Evolutionary conservation across 1,140 invertebrate genomes (phyloP).

Genomic region (Formica selysi): DNA sequence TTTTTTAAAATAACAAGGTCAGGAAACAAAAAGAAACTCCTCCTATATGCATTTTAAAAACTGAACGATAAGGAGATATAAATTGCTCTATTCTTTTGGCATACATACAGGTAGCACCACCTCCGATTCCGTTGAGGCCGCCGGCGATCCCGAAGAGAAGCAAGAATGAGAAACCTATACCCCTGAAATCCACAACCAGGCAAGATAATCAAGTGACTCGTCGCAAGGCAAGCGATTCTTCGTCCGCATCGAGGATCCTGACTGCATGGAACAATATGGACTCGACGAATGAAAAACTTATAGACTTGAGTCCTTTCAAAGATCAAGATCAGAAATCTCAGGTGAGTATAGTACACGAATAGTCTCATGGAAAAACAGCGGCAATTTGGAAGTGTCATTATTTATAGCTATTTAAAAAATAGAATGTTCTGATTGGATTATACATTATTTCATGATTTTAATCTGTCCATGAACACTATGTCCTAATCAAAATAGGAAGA

Average conservation of each 20-base stretch:
- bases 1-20: neutral
- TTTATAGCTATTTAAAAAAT: neutral
- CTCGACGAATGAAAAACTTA: slow-evolving; percentile 52
- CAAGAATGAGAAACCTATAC: slow-evolving; percentile 83
- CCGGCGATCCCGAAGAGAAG: slow-evolving; percentile 85
- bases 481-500: too few relatives aligned
- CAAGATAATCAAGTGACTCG: slow-evolving; percentile 18
- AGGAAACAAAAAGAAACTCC: neutral
- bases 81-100: neutral
- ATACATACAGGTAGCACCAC: slow-evolving; percentile 79
- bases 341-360: neutral
- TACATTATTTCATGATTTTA: too few relatives aligned
- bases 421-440: neutral
- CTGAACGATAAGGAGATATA: neutral
- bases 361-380: too few relatives aligned
- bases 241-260: slow-evolving; percentile 17
- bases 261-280: slow-evolving; percentile 35
- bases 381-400: neutral
- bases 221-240: slow-evolving; percentile 43
- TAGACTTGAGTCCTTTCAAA: slow-evolving; percentile 58
- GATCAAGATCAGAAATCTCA: slow-evolving; percentile 20
- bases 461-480: too few relatives aligned
- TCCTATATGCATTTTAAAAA: neutral
- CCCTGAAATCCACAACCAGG: slow-evolving; percentile 58
- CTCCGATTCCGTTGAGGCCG: slow-evolving; percentile 85